Conservation (phyloP, 2,888 invertebrate species). For the Erpobdella octoculata region DNA sequence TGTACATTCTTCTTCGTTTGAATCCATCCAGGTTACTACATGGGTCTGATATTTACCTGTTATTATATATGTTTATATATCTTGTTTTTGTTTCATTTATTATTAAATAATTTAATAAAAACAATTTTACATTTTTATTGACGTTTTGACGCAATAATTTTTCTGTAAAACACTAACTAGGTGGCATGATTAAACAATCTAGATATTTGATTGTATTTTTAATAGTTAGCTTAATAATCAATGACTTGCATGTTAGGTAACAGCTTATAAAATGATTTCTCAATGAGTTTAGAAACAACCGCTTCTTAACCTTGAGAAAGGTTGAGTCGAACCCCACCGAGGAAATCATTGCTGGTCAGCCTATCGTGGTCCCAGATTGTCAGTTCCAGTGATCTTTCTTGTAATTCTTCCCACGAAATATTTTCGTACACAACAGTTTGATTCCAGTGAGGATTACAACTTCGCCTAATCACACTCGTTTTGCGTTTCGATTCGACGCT, state of each 20-base stretch:
- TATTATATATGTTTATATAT: background rate
- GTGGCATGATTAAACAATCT: no score
- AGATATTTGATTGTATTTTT: no score
- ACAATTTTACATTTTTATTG: no score
- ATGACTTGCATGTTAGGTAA: no score
- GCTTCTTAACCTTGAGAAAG: conserved; percentile 85
- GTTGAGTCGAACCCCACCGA: conserved; percentile 83
- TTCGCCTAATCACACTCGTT: conserved; percentile 73
- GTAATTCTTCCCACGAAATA: conserved; percentile 69
- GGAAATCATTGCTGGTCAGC: conserved; percentile 85
- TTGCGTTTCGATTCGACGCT: conserved; percentile 85
- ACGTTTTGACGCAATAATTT: no score
- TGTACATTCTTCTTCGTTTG: conserved; percentile 75
- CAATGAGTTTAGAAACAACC: no score
- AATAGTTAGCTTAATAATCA: no score
- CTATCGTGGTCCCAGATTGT: conserved; percentile 89
- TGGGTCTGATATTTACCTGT: conserved; percentile 73
- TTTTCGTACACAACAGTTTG: conserved; percentile 85
- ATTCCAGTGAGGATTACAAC: conserved; percentile 78
- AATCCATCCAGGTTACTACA: conserved; percentile 91
- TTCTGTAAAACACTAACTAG: no score
- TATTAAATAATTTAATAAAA: no score
- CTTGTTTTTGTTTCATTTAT: background rate
- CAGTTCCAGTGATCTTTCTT: conserved; percentile 76
- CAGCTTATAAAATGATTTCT: no score